Evolutionary conservation across 1,140 invertebrate genomes (phyloP), one percentile per base, ranked within the genome.

Genomic region (Heterodera schachtii): DNA sequence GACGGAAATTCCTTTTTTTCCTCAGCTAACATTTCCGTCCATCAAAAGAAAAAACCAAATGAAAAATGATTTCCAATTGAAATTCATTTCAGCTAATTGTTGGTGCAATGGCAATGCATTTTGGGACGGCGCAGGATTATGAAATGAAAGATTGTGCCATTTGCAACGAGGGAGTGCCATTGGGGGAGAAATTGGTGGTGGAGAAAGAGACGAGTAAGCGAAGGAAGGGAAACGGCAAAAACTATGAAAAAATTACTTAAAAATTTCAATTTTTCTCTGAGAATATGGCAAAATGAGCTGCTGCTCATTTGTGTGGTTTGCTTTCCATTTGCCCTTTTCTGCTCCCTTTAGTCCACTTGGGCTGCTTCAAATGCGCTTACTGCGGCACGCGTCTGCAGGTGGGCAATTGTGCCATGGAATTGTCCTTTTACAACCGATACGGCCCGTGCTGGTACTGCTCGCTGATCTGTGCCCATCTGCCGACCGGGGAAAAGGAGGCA

Each of bases 191-290:
- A 74, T 47, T 79, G 52, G 79, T 82, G n/a, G 57, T 80, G 16
- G 77, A 80, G 43, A 80, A 80, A 47, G 79, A 80, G 41, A 77
- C 66, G 46, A 80, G 79, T 80, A 80, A 77, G 41, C 67, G 9
- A 31, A 8, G 49, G 6, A 6, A 52, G 11, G 11, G 11, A 52
- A 52, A 52, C 11, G 49, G 49, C 49, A 52, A 52, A 8, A 6
- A 52, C 49, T 52, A 6, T 11, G 52, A 52, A 16, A 52, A 52
- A 52, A 31, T 31, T 31, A 31, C 1, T 31, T 31, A 31, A 31
- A 31, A 31, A 31, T 1, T 31, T 31, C 31, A 31, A 31, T 31
- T 31, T 31, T 31, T 31, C 31, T 11, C 52, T 11, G 52, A 52
- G 3, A 52, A 16, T 52, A 52, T 52, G 52, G 52, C 16, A 64